Conservation (phyloP, 2,888 invertebrate genomes). For the Sycophila texana region DNA sequence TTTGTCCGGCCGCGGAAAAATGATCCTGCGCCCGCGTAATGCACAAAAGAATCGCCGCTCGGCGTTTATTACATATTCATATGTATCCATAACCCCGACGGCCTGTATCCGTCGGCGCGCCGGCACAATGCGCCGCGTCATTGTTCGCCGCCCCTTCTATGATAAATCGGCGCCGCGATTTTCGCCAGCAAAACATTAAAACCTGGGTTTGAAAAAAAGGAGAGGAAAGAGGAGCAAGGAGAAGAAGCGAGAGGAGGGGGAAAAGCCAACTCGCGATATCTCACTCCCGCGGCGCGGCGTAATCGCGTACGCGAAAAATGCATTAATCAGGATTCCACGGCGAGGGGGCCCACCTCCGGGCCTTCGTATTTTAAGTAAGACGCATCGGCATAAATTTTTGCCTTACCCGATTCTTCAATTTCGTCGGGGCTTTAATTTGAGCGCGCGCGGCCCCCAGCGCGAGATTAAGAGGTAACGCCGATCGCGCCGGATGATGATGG, state of each 20-base stretch:
- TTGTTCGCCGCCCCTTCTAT: neutral
- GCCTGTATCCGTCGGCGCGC: no score
- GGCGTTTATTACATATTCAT: constrained; percentile 1
- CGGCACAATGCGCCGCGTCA: no score
- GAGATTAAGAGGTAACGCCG: constrained; percentile 35
- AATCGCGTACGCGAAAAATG: constrained; percentile 49
- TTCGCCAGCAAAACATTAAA: no score
- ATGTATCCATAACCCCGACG: constrained; percentile 1
- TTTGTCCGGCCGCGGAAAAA: constrained; percentile 31
- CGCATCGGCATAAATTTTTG: constrained; percentile 27
- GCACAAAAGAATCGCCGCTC: constrained; percentile 30
- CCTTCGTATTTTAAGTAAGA: neutral
- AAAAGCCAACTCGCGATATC: constrained; percentile 14
- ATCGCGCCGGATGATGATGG: constrained; percentile 10
- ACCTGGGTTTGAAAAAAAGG: neutral
- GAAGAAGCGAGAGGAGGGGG: neutral
- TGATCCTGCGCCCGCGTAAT: constrained; percentile 19
- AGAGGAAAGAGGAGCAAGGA: neutral
- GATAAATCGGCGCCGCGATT: constrained; percentile 25
- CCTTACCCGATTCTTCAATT: constrained; percentile 41
- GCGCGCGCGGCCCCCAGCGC: neutral
- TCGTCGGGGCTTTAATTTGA: constrained; percentile 31
- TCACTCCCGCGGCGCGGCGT: neutral
- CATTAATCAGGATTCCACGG: constrained; percentile 52
- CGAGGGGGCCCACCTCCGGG: neutral